These are phyloP conservation scores for Brachyistius frenatus DNA, from an alignment of 2,113 vertebrate genomes.

Conservation along the genomic window DNA sequence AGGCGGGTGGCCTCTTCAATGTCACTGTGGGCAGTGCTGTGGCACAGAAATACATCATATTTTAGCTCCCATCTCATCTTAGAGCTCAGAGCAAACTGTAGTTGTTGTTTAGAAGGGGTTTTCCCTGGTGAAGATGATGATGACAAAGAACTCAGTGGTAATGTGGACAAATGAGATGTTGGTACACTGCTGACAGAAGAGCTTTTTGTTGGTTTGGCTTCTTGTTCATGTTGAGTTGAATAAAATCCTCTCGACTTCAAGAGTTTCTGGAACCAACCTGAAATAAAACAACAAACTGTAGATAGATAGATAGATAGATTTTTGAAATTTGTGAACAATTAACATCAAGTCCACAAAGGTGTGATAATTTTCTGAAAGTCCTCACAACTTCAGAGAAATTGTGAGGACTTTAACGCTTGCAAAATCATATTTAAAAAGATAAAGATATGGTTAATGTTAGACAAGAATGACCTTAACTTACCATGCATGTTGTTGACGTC, in stretches of 20 bases:
- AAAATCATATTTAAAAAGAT: background rate
- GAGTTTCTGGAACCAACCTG: constrained; percentile 72
- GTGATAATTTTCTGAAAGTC: background rate
- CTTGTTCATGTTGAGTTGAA: constrained; percentile 33
- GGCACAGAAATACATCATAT: constrained; percentile 90
- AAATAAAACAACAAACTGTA: constrained; percentile 15
- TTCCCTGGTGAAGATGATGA: background rate
- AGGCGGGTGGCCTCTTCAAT: constrained; percentile 80
- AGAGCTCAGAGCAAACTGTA: constrained; percentile 36
- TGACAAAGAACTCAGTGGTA: background rate
- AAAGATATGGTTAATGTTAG: background rate
- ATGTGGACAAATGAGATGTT: background rate
- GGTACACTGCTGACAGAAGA: background rate
- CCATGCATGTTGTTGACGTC: constrained; percentile 65
- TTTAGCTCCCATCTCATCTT: constrained; percentile 81
- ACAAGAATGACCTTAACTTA: constrained; percentile 37
- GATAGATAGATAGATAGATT: background rate
- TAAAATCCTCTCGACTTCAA: constrained; percentile 48
- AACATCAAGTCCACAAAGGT: no score
- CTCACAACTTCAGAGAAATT: background rate
- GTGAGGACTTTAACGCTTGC: no score
- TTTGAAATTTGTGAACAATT: no score
- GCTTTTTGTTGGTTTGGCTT: background rate
- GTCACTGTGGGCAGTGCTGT: constrained; percentile 86
- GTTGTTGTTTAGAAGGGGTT: background rate